Percentiles rank a stretch among this genome's conserved stretches.
These are phyloP conservation scores for Circaetus cinerascens DNA, from an alignment of 2,113 vertebrate genomes.

Conservation along the genomic window DNA sequence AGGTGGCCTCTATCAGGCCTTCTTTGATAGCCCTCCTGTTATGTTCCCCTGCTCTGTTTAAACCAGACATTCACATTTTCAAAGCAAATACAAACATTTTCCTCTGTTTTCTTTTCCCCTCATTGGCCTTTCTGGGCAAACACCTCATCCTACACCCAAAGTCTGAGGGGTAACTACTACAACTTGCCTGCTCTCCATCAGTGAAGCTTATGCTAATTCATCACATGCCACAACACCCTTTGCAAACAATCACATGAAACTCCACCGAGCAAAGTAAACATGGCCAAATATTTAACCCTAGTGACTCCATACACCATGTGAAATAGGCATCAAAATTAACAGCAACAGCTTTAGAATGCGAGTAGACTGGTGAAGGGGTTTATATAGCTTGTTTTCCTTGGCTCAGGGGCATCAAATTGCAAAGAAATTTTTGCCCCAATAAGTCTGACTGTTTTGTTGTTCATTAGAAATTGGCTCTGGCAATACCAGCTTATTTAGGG, in stretches of 20 bases:
- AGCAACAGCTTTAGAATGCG: not conserved
- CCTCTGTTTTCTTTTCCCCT: not conserved
- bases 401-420: fast-evolving
- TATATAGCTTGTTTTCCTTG: too few relatives aligned
- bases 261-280: not conserved
- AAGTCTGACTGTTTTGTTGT: not conserved
- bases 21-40: not conserved
- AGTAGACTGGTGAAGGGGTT: not conserved
- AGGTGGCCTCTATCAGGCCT: not conserved
- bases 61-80: not conserved
- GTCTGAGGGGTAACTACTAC: not conserved
- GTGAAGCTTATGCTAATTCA: not conserved
- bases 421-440: not conserved
- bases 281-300: not conserved
- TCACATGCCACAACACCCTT: not conserved
- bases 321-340: not conserved
- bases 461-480: fast-evolving
- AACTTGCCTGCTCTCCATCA: not conserved
- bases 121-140: not conserved
- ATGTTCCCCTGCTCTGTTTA: not conserved
- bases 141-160: not conserved
- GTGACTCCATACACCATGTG: not conserved
- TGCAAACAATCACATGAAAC: not conserved
- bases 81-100: not conserved
- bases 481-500: not conserved